Conservation (phyloP, 2,888 invertebrate species). For the Blera fallax region DNA sequence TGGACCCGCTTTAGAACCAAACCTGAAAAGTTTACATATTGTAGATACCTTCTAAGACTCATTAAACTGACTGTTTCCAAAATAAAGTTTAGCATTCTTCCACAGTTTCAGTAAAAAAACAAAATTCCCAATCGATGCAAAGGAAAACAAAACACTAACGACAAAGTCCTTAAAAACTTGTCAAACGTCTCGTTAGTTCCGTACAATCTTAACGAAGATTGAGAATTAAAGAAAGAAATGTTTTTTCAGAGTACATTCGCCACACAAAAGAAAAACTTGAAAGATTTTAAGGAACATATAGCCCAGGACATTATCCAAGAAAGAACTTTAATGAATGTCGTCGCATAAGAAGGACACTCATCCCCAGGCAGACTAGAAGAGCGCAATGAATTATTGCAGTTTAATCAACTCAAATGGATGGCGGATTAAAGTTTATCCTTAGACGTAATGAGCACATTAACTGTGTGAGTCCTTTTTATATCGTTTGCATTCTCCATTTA, state of each 20-base stretch:
- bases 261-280: background rate
- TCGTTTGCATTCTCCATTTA: background rate
- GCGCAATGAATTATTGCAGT: conserved; percentile 43
- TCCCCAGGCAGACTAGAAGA: conserved; percentile 12
- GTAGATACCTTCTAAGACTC: too few relatives aligned
- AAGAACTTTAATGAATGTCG: conserved; percentile 21
- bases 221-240: conserved; percentile 30
- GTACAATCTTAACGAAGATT: conserved; percentile 22
- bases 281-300: background rate
- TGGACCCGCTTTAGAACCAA: too few relatives aligned
- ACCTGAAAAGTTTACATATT: too few relatives aligned
- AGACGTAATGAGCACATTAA: conserved; percentile 39
- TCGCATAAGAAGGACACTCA: background rate
- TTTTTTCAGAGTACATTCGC: conserved; percentile 8
- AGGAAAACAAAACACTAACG: background rate
- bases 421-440: conserved; percentile 42
- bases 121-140: background rate
- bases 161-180: conserved; percentile 40
- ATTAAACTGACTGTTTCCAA: background rate
- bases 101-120: background rate
- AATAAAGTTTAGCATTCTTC: background rate
- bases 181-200: conserved; percentile 42
- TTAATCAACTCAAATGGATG: conserved; percentile 49
- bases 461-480: background rate
- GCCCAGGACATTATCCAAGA: background rate